Conservation (phyloP, 2,797 vertebrate species). For the Nannoperca obscura region DNA sequence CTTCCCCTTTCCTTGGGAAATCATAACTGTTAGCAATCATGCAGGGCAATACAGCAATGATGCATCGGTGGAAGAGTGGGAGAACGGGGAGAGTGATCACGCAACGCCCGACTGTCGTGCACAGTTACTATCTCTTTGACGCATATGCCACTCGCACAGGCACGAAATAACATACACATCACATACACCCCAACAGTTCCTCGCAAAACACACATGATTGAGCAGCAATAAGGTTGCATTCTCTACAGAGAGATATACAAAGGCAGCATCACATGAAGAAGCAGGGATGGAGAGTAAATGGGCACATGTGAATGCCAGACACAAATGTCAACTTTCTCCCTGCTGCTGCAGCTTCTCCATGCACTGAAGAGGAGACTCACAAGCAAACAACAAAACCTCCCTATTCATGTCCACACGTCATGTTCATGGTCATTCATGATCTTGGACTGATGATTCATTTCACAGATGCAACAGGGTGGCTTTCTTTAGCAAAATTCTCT, state of each 20-base stretch:
- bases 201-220: conserved; percentile 29
- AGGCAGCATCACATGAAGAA: conserved; percentile 21
- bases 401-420: background rate
- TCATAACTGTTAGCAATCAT: conserved; percentile 74
- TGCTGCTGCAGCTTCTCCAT: conserved; percentile 29
- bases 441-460: conserved; percentile 4
- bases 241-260: conserved; percentile 37
- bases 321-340: conserved; percentile 51
- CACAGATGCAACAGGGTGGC: conserved; percentile 9
- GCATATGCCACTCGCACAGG: conserved; percentile 17
- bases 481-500: background rate
- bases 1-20: conserved; percentile 56
- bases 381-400: conserved; percentile 5
- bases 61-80: conserved; percentile 39
- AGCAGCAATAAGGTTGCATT: conserved; percentile 33
- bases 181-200: conserved; percentile 11
- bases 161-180: conserved; percentile 35
- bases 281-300: conserved; percentile 9
- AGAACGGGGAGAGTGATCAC: conserved; percentile 39
- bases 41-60: conserved; percentile 63
- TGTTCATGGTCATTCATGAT: background rate
- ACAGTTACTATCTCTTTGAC: conserved; percentile 44
- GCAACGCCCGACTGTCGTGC: conserved; percentile 34
- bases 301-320: conserved; percentile 31
- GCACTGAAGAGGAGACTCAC: background rate